These are phyloP conservation scores for Himantopus leucocephalus DNA, from an alignment of 2,113 vertebrate genomes.

Conservation along the genomic window DNA sequence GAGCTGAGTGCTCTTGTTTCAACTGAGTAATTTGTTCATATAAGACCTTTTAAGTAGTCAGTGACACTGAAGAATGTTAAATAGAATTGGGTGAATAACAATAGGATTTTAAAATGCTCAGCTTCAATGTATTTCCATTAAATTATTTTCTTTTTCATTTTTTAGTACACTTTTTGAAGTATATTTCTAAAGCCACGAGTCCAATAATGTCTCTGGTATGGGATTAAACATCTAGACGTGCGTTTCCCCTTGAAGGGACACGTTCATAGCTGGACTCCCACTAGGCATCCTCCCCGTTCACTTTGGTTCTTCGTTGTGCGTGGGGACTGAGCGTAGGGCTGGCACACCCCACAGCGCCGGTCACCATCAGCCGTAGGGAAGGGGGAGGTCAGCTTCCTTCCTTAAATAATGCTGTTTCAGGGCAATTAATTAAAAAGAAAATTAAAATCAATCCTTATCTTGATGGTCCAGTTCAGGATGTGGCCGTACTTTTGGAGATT, in stretches of 20 bases:
- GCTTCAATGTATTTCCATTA: conserved; percentile 17
- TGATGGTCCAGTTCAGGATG: not conserved
- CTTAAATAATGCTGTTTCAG: not conserved
- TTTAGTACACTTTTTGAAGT: not conserved
- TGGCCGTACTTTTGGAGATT: not conserved
- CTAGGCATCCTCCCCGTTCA: not conserved
- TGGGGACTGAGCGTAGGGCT: accelerated
- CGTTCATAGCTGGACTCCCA: not conserved
- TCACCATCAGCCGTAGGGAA: not conserved
- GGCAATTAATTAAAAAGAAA: not conserved
- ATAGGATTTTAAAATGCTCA: conserved; percentile 7
- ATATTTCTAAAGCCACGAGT: not conserved
- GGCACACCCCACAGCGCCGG: not conserved
- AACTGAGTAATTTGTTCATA: conserved; percentile 26
- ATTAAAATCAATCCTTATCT: too few species aligned
- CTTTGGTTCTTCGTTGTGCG: not conserved
- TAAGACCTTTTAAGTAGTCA: conserved; percentile 46
- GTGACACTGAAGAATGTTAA: conserved; percentile 36
- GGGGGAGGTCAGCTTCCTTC: not conserved
- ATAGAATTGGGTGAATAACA: conserved; percentile 48
- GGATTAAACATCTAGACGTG: not conserved
- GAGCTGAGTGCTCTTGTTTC: conserved; percentile 28
- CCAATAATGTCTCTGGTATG: not conserved
- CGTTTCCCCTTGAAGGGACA: not conserved
- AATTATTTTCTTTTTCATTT: conserved; percentile 27